phyloP scores from a whole-genome alignment of 2,888 invertebrate species.

The Conomelus anceps region DNA sequence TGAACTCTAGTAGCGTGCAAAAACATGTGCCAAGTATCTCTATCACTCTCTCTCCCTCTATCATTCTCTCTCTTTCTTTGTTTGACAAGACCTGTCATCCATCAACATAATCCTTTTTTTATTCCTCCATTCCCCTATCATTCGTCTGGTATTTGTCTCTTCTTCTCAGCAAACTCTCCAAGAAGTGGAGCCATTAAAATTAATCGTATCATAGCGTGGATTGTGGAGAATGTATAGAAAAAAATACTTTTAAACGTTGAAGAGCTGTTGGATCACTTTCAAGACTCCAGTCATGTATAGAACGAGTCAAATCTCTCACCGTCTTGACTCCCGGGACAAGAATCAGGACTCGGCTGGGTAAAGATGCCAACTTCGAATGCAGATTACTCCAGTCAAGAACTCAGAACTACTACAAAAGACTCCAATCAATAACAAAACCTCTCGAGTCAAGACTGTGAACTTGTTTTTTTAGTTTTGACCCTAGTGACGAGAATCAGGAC shows the following conservation, averaged over 20 bases:
- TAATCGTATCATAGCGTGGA: neutral
- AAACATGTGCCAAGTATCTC: neutral
- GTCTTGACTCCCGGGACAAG: too few relatives aligned
- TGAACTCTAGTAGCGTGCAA: neutral
- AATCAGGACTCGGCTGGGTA: too few relatives aligned
- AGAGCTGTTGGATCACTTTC: neutral
- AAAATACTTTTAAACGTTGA: neutral
- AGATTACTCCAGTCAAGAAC: too few relatives aligned
- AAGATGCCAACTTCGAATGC: too few relatives aligned
- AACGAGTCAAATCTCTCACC: too few relatives aligned
- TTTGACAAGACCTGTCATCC: neutral
- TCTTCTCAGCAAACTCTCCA: neutral
- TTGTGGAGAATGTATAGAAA: neutral
- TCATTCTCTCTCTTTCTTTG: neutral
- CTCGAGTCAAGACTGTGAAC: neutral
- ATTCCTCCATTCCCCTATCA: neutral
- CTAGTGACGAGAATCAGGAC: neutral
- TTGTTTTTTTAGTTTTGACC: neutral
- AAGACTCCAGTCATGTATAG: too few relatives aligned
- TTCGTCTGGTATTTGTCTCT: neutral
- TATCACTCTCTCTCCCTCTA: too few relatives aligned
- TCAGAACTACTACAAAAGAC: neutral
- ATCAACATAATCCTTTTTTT: neutral
- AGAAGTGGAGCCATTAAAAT: neutral
- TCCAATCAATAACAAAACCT: neutral